Base-by-base conservation (phyloP, 64 coral and sea anemone species). In the Cladopsammia gracilis region DNA sequence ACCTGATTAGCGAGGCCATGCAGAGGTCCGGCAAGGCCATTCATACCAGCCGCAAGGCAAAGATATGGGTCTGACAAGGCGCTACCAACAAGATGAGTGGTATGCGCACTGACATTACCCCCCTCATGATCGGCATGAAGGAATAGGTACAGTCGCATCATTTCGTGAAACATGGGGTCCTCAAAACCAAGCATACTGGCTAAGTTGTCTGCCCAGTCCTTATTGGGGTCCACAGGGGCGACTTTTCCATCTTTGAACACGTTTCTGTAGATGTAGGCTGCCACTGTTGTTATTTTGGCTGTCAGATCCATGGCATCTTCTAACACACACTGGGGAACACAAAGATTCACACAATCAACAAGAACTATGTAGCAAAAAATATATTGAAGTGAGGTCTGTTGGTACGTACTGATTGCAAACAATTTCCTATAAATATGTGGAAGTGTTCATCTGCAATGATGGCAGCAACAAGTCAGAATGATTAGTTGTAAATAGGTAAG, bases 1-100 rank as follows among this genome's bases (percentile, higher is more conserved):
- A 99, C 98, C 91, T 99, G 98, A 94, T 99, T 99, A 20, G 98
- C 98, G 19, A 99, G 70, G 6, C 98, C 98, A 89, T 99, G 98
- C n/a, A 99, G 88, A 7, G 98, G 98, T 47, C 98, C 98, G 42
- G 98, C 98, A 10, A 99, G 88, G 16, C 94, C 98, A 89, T 99
- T 99, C 91, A 99, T 99, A 47, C 94, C 98, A 73, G 94, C 94
- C 89, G 98, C 98, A 96, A 99, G 93, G 12, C 87, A 99, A 16
- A 99, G 94, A 85, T 99, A 99, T 1, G 98, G 88, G 89, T 99
- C 98, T 65, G 98, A 96, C 53, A 99, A 46, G 65, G 98, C 87
- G 92, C 98, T 99, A 4, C 98, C 98, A 46, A 99, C 87, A 26
- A 99, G 86, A 69, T 99, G 98, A 49, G 77, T 86, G 14, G 94